Evolutionary conservation across 2,888 invertebrate species (phyloP).

Genomic region (Kuschelorhynchus macadamiae): DNA sequence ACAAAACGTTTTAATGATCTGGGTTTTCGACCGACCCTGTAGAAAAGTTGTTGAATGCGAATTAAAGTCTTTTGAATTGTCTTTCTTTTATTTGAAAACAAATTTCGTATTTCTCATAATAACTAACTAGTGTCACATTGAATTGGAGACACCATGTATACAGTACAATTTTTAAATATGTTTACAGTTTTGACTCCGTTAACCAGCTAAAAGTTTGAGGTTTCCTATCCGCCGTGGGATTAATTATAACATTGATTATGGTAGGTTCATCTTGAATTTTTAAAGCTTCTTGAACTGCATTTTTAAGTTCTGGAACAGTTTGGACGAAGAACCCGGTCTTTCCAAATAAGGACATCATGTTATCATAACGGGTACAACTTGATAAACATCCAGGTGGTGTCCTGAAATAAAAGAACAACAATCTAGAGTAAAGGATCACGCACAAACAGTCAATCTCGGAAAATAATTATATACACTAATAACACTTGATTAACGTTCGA

Average conservation of each 20-base stretch:
- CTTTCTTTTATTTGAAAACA: no score
- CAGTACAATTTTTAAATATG: no score
- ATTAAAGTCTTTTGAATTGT: no score
- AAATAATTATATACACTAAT: no score
- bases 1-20: no score
- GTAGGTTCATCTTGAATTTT: constrained; percentile 82
- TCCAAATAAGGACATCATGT: constrained; percentile 90
- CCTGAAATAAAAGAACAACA: constrained; percentile 69
- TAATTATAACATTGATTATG: constrained; percentile 92
- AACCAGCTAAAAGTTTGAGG: constrained; percentile 93
- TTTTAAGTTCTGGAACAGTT: constrained; percentile 82
- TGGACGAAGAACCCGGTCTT: constrained; percentile 85
- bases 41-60: no score
- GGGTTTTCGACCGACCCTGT: no score
- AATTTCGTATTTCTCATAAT: no score
- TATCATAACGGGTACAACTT: constrained; percentile 88
- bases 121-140: no score
- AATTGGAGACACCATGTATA: no score
- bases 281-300: constrained; percentile 79
- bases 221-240: constrained; percentile 90
- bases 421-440: neutral
- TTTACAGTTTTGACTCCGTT: constrained; percentile 90
- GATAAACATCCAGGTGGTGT: constrained; percentile 88
- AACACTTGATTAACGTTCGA: no score
- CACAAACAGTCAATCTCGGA: constrained; percentile 10